Evolutionary conservation across 2,797 vertebrate genomes (phyloP).

Genomic region (Syngnathus rostellatus): DNA sequence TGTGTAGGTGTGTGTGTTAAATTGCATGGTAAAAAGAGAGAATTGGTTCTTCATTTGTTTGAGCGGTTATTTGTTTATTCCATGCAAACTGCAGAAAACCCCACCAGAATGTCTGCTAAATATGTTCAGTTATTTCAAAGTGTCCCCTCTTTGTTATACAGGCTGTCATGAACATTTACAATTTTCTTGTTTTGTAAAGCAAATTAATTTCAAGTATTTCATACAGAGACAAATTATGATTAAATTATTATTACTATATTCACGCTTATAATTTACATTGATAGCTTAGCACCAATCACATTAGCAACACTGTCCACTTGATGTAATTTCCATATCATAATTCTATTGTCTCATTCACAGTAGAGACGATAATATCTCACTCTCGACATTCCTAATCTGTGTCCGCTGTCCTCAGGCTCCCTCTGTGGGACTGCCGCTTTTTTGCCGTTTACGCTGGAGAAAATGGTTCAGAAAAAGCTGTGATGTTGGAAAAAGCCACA

Average conservation of each 20-base stretch:
- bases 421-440: background rate
- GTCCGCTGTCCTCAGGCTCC: slow-evolving; percentile 18
- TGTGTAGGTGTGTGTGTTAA: slow-evolving; percentile 30
- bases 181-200: slow-evolving; percentile 35
- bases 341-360: slow-evolving; percentile 79
- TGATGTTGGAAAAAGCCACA: background rate
- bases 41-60: slow-evolving; percentile 48
- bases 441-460: background rate
- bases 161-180: slow-evolving; percentile 30
- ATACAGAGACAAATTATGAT: slow-evolving; percentile 25
- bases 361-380: slow-evolving; percentile 78
- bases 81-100: slow-evolving; percentile 37
- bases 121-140: slow-evolving; percentile 24
- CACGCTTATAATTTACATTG: slow-evolving; percentile 43
- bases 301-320: slow-evolving; percentile 64
- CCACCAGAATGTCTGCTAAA: slow-evolving; percentile 26
- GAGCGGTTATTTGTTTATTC: slow-evolving; percentile 41
- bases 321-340: slow-evolving; percentile 84
- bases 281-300: slow-evolving; percentile 32
- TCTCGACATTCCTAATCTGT: slow-evolving; percentile 29
- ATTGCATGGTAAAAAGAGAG: slow-evolving; percentile 42
- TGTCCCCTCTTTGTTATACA: slow-evolving; percentile 35
- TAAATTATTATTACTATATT: slow-evolving; percentile 42
- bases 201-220: slow-evolving; percentile 41
- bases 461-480: background rate